Evolutionary conservation across 2,888 invertebrate species (phyloP).

Genomic region (Drosophila testacea): DNA sequence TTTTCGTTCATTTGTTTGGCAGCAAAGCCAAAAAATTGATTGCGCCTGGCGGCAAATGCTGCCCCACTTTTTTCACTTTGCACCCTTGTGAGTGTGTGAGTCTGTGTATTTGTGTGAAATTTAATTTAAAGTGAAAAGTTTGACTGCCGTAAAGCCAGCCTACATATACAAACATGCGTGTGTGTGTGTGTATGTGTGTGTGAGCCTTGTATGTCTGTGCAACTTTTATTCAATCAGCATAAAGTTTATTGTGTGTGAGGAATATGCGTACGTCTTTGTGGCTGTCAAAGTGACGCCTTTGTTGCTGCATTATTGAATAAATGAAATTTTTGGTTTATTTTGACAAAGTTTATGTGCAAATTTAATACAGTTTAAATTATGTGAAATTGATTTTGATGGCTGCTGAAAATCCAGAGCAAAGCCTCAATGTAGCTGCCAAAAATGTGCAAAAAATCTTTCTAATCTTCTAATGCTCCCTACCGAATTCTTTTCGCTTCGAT

Average conservation of each 20-base stretch:
- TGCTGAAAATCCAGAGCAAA: constrained; percentile 30
- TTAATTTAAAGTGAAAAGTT: constrained; percentile 76
- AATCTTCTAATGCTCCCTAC: constrained; percentile 41
- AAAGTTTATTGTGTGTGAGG: constrained; percentile 74
- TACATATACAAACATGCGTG: constrained; percentile 9
- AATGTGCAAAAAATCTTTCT: constrained; percentile 33
- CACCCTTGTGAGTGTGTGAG: constrained; percentile 12
- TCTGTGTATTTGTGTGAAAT: constrained; percentile 48
- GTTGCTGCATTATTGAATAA: constrained; percentile 58
- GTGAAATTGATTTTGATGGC: constrained; percentile 66
- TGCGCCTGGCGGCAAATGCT: constrained; percentile 56
- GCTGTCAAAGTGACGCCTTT: constrained; percentile 48
- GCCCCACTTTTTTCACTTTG: constrained; percentile 47
- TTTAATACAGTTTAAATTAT: constrained; percentile 63
- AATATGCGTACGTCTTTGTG: constrained; percentile 50
- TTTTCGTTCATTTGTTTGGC: constrained; percentile 9
- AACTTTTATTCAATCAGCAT: constrained; percentile 73
- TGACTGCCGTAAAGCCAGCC: constrained; percentile 59
- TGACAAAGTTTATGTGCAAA: constrained; percentile 59
- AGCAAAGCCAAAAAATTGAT: constrained; percentile 54
- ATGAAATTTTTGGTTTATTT: constrained; percentile 59
- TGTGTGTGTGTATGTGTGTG: background rate
- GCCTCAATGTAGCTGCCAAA: constrained; percentile 16
- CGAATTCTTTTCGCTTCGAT: background rate
- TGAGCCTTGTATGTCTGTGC: constrained; percentile 12